Conservation (phyloP, 2,113 vertebrate species). For the Tringa solitaria region DNA sequence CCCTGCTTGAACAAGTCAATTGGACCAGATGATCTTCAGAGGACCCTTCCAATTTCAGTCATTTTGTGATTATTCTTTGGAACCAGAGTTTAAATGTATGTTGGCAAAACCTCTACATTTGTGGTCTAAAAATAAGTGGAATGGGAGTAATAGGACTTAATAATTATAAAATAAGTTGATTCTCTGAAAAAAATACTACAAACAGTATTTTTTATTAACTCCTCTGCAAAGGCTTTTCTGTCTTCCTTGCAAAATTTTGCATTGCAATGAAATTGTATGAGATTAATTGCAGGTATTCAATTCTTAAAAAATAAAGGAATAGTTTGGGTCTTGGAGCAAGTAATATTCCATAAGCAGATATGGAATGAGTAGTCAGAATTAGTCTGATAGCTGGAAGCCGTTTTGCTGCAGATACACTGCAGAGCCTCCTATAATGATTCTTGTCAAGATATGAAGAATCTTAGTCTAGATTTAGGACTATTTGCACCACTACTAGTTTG, state of each 20-base stretch:
- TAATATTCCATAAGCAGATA: neutral
- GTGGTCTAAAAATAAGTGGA: neutral
- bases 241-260: neutral
- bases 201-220: neutral
- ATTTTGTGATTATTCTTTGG: neutral
- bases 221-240: neutral
- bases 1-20: accelerated
- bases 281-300: neutral
- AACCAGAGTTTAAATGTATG: neutral
- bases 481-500: neutral
- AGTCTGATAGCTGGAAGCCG: neutral
- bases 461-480: neutral
- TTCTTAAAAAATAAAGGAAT: neutral
- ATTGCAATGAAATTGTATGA: neutral
- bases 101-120: neutral
- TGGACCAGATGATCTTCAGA: neutral
- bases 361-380: neutral
- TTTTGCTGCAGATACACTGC: neutral
- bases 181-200: neutral
- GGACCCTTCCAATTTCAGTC: neutral
- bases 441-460: neutral
- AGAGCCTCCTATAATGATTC: neutral
- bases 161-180: neutral
- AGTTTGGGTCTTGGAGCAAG: neutral
- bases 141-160: neutral